Evolutionary conservation across 2,888 invertebrate species (phyloP), one percentile per base, ranked within the genome.

Genomic region (Lamproptera curius): DNA sequence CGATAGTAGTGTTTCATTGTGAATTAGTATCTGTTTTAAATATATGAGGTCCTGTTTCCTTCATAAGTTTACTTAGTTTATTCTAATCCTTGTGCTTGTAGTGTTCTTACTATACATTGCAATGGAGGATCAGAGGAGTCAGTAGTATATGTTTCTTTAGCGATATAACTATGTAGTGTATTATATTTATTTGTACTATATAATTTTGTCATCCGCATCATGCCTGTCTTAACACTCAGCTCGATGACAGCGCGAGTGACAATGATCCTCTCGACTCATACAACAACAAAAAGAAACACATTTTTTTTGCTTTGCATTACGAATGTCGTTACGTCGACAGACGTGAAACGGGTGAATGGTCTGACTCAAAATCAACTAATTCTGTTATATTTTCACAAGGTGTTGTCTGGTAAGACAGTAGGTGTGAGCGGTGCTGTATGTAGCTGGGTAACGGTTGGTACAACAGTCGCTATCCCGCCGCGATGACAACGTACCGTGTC

Each of bases 361-460:
- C 72, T 79, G 76, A 82, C 79, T 78, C 76, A 83, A 80, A 85
- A 86, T 84, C 84, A 79, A 86, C 87, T 87, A 87, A 87, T 87
- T 77, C 70, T 86, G 73, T 86, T 87, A 85, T 86, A 84, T 84
- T 86, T 86, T 85, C 83, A 86, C 81, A 86, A 87, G 87, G 87
- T 87, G 80, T 85, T 86, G 85, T 84, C 86, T 86, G 49, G 80
- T 86, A 86, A 84, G 84, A 86, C 84, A 82, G 84, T 86, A 87
- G 86, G 86, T 86, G 86, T 84, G 86, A 76, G 72, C 73, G 81
- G 70, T 70, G 84, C 80, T 71, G 83, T 78, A 73, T 77, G 68
- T 83, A 76, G 75, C 79, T 67, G 79, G 74, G 74, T 79, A 70
- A 79, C 75, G 81, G 80, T 84, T 76, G 76, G 80, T 85, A 80